A percentile compares a stretch with the other conserved stretches of the same genome.
These are phyloP conservation scores for Drosophila mayaguana DNA, from an alignment of 2,888 invertebrate species.

Conservation along the genomic window DNA sequence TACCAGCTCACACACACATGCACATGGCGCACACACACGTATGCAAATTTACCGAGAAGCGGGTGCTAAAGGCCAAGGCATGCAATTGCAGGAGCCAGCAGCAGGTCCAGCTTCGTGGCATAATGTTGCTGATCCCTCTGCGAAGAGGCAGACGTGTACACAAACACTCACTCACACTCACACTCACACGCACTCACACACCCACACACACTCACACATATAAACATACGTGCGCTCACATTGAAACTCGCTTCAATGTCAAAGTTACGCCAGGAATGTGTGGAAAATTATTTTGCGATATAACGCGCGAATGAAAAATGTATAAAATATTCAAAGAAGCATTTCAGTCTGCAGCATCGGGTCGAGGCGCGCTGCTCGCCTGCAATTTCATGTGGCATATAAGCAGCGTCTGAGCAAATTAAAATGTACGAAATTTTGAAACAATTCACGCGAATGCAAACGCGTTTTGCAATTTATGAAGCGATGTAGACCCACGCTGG, in stretches of 20 bases:
- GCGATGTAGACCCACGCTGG: not conserved
- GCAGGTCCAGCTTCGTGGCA: conserved; percentile 48
- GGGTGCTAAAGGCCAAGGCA: conserved; percentile 50
- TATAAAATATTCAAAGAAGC: conserved; percentile 75
- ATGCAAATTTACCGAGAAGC: conserved; percentile 68
- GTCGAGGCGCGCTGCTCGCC: conserved; percentile 5
- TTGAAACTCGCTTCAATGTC: conserved; percentile 59
- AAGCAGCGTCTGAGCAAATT: conserved; percentile 11
- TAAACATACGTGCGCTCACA: conserved; percentile 25
- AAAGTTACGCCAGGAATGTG: conserved; percentile 70
- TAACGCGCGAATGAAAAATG: conserved; percentile 74
- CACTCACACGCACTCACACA: conserved; percentile 12
- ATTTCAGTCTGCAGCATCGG: conserved; percentile 41
- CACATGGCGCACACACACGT: conserved; percentile 38
- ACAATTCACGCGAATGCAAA: conserved; percentile 44
- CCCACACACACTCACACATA: not conserved
- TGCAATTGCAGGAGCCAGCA: conserved; percentile 69
- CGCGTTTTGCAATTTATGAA: conserved; percentile 34
- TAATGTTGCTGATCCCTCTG: conserved; percentile 51
- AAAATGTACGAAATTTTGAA: conserved; percentile 47
- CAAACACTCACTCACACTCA: conserved; percentile 1
- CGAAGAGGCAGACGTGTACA: conserved; percentile 52
- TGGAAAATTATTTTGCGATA: conserved; percentile 70
- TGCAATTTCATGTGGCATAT: conserved; percentile 12
- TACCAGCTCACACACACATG: conserved; percentile 39